Conservation (phyloP, 2,797 vertebrate genomes). For the Neoniphon sammara region DNA sequence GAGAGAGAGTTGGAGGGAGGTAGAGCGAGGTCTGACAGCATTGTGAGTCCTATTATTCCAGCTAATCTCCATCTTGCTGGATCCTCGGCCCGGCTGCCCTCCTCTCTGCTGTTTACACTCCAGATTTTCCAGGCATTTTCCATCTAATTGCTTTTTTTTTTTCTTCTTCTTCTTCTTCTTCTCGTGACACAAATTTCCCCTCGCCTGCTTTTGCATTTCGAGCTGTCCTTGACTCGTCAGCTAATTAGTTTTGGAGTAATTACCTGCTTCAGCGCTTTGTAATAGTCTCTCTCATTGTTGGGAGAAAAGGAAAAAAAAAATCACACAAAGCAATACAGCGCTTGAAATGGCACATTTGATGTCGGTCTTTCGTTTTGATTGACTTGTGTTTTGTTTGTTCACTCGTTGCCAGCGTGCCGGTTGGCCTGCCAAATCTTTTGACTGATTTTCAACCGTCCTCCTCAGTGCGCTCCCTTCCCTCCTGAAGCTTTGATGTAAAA, state of each 20-base stretch:
- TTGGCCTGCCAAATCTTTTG: not conserved
- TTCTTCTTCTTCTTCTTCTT: constrained; percentile 38
- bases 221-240: constrained; percentile 77
- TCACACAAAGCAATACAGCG: constrained; percentile 32
- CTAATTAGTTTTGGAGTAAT: constrained; percentile 82
- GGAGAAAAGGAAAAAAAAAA: constrained; percentile 3
- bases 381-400: constrained; percentile 31
- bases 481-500: constrained; percentile 18
- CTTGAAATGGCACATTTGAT: not conserved
- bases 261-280: constrained; percentile 78
- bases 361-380: constrained; percentile 24
- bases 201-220: constrained; percentile 41
- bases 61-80: constrained; percentile 69
- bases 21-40: not conserved
- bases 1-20: constrained; percentile 2
- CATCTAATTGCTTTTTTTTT: constrained; percentile 69
- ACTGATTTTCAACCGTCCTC: not conserved
- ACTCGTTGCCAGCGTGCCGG: not conserved
- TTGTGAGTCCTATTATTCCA: constrained; percentile 60
- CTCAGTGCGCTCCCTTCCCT: not conserved
- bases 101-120: constrained; percentile 60
- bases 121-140: constrained; percentile 65
- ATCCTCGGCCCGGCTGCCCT: constrained; percentile 38
- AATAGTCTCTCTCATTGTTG: constrained; percentile 64
- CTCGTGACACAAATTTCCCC: constrained; percentile 17